Percentiles rank a stretch among this genome's conserved stretches.
Conservation (phyloP, 2,888 invertebrate species). For the Pollenia amentaria region DNA sequence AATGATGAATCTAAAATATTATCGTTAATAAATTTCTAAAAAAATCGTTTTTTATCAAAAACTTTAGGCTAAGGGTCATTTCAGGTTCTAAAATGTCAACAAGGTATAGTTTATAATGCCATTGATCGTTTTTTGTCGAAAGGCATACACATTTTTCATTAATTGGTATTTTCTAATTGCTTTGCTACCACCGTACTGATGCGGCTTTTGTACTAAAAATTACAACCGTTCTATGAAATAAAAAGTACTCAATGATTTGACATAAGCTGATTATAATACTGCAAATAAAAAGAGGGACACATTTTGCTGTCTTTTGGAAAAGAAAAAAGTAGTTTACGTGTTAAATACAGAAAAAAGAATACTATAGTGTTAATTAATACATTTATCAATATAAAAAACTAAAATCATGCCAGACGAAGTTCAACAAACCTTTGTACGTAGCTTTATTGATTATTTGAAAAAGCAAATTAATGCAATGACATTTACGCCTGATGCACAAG, state of each 20-base stretch:
- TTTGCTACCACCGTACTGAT: not conserved
- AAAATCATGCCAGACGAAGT: slow-evolving; percentile 81
- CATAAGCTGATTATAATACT: slow-evolving; percentile 38
- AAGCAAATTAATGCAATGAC: slow-evolving; percentile 80
- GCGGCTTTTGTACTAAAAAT: not conserved
- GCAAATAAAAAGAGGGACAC: slow-evolving; percentile 49
- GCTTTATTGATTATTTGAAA: slow-evolving; percentile 83
- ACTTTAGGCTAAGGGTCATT: no score
- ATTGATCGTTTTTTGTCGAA: no score
- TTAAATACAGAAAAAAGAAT: slow-evolving; percentile 10
- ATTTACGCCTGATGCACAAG: slow-evolving; percentile 82
- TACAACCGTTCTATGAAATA: slow-evolving; percentile 32
- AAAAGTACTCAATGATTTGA: slow-evolving; percentile 56
- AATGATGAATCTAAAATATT: no score
- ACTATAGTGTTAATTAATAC: not conserved
- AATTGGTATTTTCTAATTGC: no score
- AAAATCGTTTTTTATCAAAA: no score
- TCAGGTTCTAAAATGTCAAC: no score
- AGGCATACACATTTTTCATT: no score
- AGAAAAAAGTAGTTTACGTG: slow-evolving; percentile 55
- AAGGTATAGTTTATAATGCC: no score
- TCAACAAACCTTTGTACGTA: slow-evolving; percentile 83
- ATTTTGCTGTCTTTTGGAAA: slow-evolving; percentile 32
- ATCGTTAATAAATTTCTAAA: no score
- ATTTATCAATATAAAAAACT: not conserved